phyloP scores from a whole-genome alignment of 2,888 invertebrate genomes.

The Lacanobia wlatinum region DNA sequence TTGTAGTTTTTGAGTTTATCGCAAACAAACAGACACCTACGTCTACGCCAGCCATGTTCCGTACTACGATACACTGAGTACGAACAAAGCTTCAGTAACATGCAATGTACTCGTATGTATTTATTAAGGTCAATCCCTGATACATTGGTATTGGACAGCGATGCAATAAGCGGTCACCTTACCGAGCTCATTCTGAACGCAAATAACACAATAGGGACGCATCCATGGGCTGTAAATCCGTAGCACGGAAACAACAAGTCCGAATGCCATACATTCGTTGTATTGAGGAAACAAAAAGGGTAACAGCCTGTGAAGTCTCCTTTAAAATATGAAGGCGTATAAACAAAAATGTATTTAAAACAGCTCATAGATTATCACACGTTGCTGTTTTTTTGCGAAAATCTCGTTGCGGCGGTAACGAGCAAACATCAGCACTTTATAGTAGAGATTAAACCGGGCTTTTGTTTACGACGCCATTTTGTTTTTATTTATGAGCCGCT shows the following conservation, averaged over 20 bases:
- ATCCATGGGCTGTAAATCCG: neutral
- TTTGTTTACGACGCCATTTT: slow-evolving; percentile 66
- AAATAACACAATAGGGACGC: neutral
- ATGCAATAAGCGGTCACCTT: neutral
- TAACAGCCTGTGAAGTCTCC: no score
- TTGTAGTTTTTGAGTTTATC: no score
- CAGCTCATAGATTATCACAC: neutral
- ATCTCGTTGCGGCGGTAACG: slow-evolving; percentile 32
- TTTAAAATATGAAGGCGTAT: neutral
- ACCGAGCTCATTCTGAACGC: neutral
- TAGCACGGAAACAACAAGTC: no score
- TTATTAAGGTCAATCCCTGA: slow-evolving; percentile 1
- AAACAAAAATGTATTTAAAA: neutral
- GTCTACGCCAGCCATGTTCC: neutral
- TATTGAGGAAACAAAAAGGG: no score
- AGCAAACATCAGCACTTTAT: slow-evolving; percentile 54
- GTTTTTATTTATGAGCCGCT: slow-evolving; percentile 65
- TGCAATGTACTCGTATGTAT: neutral
- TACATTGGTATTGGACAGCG: neutral
- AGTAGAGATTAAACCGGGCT: slow-evolving; percentile 59
- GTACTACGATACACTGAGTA: neutral
- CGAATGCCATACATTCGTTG: neutral
- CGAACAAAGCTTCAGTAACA: neutral
- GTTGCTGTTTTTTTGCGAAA: slow-evolving; percentile 26
- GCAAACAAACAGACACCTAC: no score